Evolutionary conservation across 2,797 vertebrate species (phyloP).

Genomic region (Buceros bicornis): DNA sequence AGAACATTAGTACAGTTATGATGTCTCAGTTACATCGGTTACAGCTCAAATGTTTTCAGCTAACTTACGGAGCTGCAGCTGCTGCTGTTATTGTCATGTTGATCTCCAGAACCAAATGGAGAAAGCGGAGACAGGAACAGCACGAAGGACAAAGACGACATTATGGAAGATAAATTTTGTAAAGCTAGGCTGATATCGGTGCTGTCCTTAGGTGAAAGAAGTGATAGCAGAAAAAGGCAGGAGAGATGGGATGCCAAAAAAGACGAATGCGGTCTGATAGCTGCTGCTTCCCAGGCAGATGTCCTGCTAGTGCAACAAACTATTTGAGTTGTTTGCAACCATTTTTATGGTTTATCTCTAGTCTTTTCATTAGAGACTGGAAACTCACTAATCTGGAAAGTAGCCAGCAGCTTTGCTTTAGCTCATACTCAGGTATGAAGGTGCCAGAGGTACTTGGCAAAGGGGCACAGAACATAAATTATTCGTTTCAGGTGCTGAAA

Average conservation of each 20-base stretch:
- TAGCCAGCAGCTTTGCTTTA: background rate
- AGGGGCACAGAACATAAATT: background rate
- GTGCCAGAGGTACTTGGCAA: slow-evolving; percentile 33
- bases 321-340: background rate
- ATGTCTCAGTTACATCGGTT: slow-evolving; percentile 9
- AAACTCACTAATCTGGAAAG: background rate
- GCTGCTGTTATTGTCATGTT: slow-evolving; percentile 12
- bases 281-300: background rate
- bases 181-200: background rate
- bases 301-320: background rate
- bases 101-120: slow-evolving; percentile 47
- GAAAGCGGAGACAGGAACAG: background rate
- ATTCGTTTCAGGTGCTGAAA: background rate
- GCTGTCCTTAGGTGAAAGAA: background rate
- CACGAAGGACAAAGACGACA: background rate
- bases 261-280: background rate
- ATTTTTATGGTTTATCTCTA: background rate
- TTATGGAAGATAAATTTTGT: background rate
- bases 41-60: slow-evolving; percentile 20
- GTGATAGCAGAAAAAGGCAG: background rate
- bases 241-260: background rate
- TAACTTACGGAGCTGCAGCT: background rate
- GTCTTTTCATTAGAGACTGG: background rate
- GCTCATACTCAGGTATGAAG: background rate
- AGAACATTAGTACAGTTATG: background rate